Evolutionary conservation across 2,797 vertebrate genomes (phyloP), one percentile per base, ranked within the genome.

Genomic region (Oryzias sinensis): DNA sequence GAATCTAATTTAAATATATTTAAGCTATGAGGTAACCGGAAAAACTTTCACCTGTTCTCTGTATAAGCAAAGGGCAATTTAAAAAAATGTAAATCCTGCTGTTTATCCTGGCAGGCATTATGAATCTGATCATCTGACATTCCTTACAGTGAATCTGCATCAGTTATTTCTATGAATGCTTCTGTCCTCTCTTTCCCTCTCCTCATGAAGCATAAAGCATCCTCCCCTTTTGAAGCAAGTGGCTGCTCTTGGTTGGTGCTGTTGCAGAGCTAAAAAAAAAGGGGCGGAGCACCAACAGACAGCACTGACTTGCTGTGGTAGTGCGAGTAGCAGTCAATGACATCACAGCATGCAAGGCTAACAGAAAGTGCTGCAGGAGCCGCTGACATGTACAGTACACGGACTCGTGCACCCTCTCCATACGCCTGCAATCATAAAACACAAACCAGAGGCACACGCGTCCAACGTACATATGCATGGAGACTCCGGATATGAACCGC

Each of bases 261-360:
- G 62, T 59, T 83, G 77, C 77, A 68, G 75, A 77, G 66, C 65
- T 4, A 60, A 70, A 59, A 65, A 60, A 70, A 59, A 65, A 71
- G 71, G 76, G 83, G 77, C 43, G 77, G 76, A 29, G 79, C 67
- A 72, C 81, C 72, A 72, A 77, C 17, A 65, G 56, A 69, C 50
- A 24, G 29, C 80, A 79, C 76, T 83, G 84, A 90, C 80, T 89
- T 65, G 85, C 81, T 79, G 76, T 33, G 67, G 81, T 79, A 74
- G 72, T 78, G 77, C 25, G 68, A 82, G 85, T 61, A 74, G 84
- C 72, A 83, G 79, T 84, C 85, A 75, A 79, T 88, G 87, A 89
- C 88, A 86, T 90, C 86, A 88, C 83, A 62, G 52, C 79, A 52
- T 45, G 62, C 65, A 71, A 72, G 62, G 58, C 57, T 63, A 66